Conservation (phyloP, 2,797 vertebrate genomes). For the Melanotaenia pygmaea region DNA sequence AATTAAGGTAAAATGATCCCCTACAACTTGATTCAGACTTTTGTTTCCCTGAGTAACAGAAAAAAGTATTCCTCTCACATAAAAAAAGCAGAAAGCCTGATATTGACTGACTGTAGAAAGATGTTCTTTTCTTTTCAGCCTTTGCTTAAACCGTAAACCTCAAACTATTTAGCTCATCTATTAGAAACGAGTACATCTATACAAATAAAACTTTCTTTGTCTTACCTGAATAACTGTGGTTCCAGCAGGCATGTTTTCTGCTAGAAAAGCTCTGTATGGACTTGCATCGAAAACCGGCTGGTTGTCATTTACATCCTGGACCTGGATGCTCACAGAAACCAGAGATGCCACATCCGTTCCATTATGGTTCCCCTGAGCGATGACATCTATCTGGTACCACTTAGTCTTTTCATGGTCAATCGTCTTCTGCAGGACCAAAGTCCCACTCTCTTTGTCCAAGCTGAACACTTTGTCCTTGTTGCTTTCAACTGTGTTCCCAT, state of each 20-base stretch:
- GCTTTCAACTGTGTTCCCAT: conserved; percentile 94
- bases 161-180: not conserved
- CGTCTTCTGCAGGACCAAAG: conserved; percentile 88
- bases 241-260: conserved; percentile 94
- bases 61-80: not conserved
- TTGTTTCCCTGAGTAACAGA: not conserved
- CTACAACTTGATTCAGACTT: not conserved
- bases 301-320: conserved; percentile 97
- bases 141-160: not conserved
- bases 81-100: not conserved
- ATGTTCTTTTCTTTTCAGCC: not conserved
- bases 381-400: conserved; percentile 95
- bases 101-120: not conserved
- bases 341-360: conserved; percentile 90
- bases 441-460: conserved; percentile 89
- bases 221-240: conserved; percentile 92
- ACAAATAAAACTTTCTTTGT: not conserved
- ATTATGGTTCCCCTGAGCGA: conserved; percentile 91
- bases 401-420: conserved; percentile 96
- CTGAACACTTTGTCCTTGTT: conserved; percentile 92
- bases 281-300: conserved; percentile 93
- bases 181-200: not conserved
- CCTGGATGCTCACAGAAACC: conserved; percentile 94
- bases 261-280: conserved; percentile 92
- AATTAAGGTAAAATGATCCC: not conserved